phyloP scores from a whole-genome alignment of 2,113 vertebrate species.

The Tenebrosternarchus preto region DNA sequence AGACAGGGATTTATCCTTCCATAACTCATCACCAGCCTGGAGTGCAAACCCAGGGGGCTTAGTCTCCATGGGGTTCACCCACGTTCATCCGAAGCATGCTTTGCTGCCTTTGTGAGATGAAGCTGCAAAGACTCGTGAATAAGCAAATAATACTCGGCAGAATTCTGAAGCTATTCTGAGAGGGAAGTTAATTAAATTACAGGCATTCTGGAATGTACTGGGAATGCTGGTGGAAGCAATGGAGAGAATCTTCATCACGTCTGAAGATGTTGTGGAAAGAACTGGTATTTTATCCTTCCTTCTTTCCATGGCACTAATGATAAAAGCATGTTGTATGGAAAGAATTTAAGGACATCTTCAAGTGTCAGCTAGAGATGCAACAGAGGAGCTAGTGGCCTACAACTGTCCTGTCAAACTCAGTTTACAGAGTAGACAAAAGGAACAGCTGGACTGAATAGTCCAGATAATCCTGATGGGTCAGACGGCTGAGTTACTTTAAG shows the following conservation, averaged over 20 bases:
- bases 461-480: background rate
- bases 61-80: constrained; percentile 18
- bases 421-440: background rate
- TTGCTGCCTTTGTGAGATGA: background rate
- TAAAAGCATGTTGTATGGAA: constrained; percentile 16
- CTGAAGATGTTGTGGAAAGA: too few relatives aligned
- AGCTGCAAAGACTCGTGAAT: constrained; percentile 26
- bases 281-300: background rate
- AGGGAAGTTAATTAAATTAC: constrained; percentile 31
- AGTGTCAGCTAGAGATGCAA: background rate
- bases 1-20: constrained; percentile 46
- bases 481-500: background rate
- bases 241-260: background rate
- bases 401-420: constrained; percentile 6
- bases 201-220: constrained; percentile 22
- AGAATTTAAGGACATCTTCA: background rate
- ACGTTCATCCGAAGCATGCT: constrained; percentile 38
- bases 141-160: constrained; percentile 13
- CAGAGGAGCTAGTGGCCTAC: background rate
- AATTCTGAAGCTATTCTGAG: constrained; percentile 10
- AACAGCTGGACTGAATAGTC: background rate
- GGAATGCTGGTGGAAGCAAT: background rate
- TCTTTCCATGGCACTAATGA: background rate
- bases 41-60: constrained; percentile 28
- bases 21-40: constrained; percentile 41